Evolutionary conservation across 2,113 vertebrate species (phyloP).

Genomic region (Psittacara wagleri): DNA sequence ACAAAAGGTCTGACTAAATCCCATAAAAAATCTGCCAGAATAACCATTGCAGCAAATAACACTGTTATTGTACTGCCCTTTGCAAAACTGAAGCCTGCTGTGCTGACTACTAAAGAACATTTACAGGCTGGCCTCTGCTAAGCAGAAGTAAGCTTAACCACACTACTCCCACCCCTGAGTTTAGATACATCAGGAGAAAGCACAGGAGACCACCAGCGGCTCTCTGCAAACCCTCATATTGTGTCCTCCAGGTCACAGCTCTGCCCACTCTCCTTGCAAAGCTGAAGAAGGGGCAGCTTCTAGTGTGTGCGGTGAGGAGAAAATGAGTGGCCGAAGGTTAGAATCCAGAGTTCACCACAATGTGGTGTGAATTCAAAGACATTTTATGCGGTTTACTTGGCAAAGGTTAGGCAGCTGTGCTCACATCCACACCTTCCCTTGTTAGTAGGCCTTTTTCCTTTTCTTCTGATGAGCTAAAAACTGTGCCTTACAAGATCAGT

Average conservation of each 20-base stretch:
- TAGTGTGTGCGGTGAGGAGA: rapidly evolving
- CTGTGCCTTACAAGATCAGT: background rate
- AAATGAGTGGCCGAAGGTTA: background rate
- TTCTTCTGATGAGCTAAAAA: background rate
- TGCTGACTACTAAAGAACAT: background rate
- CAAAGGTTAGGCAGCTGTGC: background rate
- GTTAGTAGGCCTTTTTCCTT: background rate
- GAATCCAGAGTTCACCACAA: background rate
- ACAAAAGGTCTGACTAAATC: background rate
- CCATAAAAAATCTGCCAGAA: background rate
- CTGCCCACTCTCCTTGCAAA: background rate
- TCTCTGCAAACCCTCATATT: rapidly evolving
- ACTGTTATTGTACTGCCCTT: background rate
- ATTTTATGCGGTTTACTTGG: background rate
- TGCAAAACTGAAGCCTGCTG: background rate
- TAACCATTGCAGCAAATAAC: background rate
- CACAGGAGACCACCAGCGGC: rapidly evolving
- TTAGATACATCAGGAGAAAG: background rate
- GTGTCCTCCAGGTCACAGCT: background rate
- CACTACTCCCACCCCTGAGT: background rate
- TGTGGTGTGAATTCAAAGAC: background rate
- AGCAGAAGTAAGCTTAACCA: background rate
- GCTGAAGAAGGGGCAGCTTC: background rate
- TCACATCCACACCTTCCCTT: background rate
- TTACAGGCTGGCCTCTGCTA: background rate